Conservation (phyloP, 1,140 invertebrate species). For the Zaprionus vittiger region DNA sequence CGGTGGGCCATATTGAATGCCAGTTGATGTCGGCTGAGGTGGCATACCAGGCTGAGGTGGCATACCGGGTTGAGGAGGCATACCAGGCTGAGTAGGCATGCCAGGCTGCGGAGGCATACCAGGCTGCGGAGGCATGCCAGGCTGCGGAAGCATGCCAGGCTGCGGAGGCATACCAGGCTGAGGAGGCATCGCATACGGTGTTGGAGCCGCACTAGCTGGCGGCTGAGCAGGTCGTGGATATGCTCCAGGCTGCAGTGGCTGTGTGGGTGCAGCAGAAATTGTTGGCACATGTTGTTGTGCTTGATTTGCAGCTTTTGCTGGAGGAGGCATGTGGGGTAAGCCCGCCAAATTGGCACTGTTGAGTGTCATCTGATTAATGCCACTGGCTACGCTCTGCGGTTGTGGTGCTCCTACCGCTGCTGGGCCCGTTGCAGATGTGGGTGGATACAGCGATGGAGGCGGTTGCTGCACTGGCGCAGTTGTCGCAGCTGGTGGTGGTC, state of each 20-base stretch:
- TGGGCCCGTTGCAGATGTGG: conserved; percentile 27
- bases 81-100: conserved; percentile 20
- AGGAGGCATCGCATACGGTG: conserved; percentile 6
- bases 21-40: conserved; percentile 12
- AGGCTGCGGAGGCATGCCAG: conserved; percentile 31
- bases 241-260: neutral
- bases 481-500: conserved; percentile 10
- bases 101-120: conserved; percentile 7
- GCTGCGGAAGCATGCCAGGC: neutral
- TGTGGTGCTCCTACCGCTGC: conserved; percentile 4
- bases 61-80: conserved; percentile 18
- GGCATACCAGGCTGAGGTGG: conserved; percentile 25
- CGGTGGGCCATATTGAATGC: conserved; percentile 31
- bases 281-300: conserved; percentile 42
- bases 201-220: conserved; percentile 8
- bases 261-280: conserved; percentile 4
- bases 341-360: conserved; percentile 74
- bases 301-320: conserved; percentile 57
- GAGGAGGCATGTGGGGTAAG: conserved; percentile 75
- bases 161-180: conserved; percentile 30
- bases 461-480: conserved; percentile 8
- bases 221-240: conserved; percentile 40
- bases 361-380: conserved; percentile 77
- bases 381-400: conserved; percentile 64
- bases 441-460: conserved; percentile 37